These are phyloP conservation scores for Melikaiella ostensackeni DNA, from an alignment of 2,888 invertebrate genomes.

Conservation along the genomic window DNA sequence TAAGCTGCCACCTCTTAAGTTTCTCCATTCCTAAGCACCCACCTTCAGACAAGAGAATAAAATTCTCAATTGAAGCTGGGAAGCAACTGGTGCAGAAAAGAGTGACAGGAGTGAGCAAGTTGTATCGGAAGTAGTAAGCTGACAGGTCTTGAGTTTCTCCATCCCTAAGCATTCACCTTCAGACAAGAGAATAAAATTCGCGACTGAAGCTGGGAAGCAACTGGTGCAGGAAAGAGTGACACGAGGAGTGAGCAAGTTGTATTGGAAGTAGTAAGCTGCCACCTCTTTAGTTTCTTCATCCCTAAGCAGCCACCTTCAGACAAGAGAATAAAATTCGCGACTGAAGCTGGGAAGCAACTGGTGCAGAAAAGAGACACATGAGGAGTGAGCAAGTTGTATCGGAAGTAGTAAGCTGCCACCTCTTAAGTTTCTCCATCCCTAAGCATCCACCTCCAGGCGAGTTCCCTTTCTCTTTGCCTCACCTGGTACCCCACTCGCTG, in stretches of 20 bases:
- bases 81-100: neutral
- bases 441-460: constrained; percentile 50
- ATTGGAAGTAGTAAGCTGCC: constrained; percentile 43
- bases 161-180: constrained; percentile 50
- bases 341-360: neutral
- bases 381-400: constrained; percentile 29
- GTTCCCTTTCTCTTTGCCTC: constrained; percentile 51
- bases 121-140: constrained; percentile 43
- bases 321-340: neutral
- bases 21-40: constrained; percentile 48
- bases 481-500: constrained; percentile 54
- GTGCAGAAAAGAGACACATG: neutral
- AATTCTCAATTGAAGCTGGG: neutral
- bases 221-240: neutral
- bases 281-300: constrained; percentile 45
- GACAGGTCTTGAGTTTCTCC: constrained; percentile 44
- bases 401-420: constrained; percentile 41
- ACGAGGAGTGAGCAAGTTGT: constrained; percentile 1
- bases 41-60: constrained; percentile 45
- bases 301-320: constrained; percentile 50
- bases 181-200: constrained; percentile 28
- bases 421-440: constrained; percentile 46
- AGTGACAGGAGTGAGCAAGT: constrained; percentile 1
- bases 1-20: constrained; percentile 41
- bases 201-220: neutral